Percentiles rank a stretch among this genome's conserved stretches.
phyloP scores from a whole-genome alignment of 2,888 invertebrate genomes.

The Pinctada fucata region DNA sequence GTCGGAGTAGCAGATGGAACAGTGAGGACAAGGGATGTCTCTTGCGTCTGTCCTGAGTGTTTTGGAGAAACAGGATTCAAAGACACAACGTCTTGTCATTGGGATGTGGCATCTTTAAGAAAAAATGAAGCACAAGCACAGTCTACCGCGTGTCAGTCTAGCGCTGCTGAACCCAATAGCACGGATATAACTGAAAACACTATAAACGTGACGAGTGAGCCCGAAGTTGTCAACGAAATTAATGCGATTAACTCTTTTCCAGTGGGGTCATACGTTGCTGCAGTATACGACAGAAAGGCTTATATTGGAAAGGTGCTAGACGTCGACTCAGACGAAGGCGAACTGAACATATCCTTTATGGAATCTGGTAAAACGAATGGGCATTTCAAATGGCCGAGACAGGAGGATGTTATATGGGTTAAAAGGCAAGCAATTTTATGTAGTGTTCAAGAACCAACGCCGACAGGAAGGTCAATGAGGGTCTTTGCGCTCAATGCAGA shows the following conservation, averaged over 20 bases:
- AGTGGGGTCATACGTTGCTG: too few species aligned
- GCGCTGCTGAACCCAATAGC: not conserved
- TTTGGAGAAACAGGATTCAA: not conserved
- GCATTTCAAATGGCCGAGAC: not conserved
- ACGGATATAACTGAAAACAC: not conserved
- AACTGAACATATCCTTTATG: not conserved
- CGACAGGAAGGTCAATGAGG: not conserved
- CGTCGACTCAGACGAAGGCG: not conserved
- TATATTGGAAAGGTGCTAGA: not conserved
- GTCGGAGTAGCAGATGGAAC: not conserved
- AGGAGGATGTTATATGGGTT: not conserved
- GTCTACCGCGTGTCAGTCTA: not conserved
- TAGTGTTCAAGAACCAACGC: not conserved
- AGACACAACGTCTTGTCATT: not conserved
- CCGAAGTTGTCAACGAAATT: too few species aligned
- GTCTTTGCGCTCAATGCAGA: too few species aligned
- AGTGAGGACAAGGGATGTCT: not conserved
- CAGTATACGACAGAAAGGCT: not conserved
- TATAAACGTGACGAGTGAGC: not conserved
- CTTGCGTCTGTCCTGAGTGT: constrained; percentile 1
- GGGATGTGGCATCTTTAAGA: constrained; percentile 4
- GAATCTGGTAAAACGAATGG: not conserved
- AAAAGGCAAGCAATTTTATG: not conserved
- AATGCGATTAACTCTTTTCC: too few species aligned
- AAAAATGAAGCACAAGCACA: not conserved